Percentiles rank a stretch among this genome's conserved stretches.
These are phyloP conservation scores for Saccostrea echinata DNA, from an alignment of 1,140 invertebrate genomes.

Conservation along the genomic window DNA sequence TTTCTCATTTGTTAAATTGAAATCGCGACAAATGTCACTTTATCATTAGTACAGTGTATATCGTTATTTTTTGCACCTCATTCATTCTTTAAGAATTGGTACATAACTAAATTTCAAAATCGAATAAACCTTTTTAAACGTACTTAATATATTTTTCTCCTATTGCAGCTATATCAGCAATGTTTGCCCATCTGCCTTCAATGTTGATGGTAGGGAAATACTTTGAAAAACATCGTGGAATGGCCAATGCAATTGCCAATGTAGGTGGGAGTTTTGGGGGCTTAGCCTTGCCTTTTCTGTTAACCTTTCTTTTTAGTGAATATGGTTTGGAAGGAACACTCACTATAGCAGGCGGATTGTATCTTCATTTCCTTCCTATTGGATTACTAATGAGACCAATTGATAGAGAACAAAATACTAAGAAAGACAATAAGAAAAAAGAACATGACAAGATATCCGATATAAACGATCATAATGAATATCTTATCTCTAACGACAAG, in stretches of 20 bases:
- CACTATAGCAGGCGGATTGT: conserved; percentile 78
- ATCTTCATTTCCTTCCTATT: conserved; percentile 40
- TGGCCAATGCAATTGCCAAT: conserved; percentile 97
- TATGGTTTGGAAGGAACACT: conserved; percentile 87
- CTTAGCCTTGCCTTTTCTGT: conserved; percentile 86
- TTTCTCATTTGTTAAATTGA: too few relatives aligned
- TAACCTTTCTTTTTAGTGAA: conserved; percentile 83
- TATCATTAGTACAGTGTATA: too few relatives aligned
- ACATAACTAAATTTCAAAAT: too few relatives aligned
- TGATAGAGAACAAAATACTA: not conserved
- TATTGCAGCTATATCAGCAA: not conserved
- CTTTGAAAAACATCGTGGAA: conserved; percentile 96
- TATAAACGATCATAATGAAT: not conserved
- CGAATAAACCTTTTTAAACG: too few relatives aligned
- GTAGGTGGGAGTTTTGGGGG: conserved; percentile 94
- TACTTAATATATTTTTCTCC: not conserved
- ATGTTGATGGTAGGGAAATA: conserved; percentile 99
- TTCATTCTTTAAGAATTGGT: too few relatives aligned
- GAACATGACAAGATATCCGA: not conserved
- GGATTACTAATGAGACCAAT: conserved; percentile 22
- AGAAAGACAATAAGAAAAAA: conserved; percentile 43
- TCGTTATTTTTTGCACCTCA: too few relatives aligned
- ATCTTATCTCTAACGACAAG: not conserved
- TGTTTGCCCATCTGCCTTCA: conserved; percentile 83
- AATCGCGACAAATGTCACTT: too few relatives aligned